Evolutionary conservation across 2,113 vertebrate genomes (phyloP).

Genomic region (Gadus macrocephalus): DNA sequence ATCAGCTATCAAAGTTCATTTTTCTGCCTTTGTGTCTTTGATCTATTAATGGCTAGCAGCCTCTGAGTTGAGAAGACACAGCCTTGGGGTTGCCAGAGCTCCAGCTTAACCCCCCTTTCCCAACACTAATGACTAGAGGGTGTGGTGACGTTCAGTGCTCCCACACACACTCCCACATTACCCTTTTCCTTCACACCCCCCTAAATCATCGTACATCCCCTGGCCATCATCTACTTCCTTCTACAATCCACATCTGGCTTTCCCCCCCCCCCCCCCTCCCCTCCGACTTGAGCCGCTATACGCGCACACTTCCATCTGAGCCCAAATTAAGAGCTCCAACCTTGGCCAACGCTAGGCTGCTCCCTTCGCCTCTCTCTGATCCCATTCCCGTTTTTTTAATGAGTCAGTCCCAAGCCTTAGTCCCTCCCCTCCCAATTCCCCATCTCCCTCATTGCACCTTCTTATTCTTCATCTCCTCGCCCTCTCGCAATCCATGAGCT

Average conservation of each 20-base stretch:
- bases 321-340: slow-evolving; percentile 59
- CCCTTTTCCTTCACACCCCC: slow-evolving; percentile 1
- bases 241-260: not conserved
- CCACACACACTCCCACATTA: not conserved
- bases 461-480: too few species aligned
- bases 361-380: too few species aligned
- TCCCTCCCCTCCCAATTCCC: slow-evolving; percentile 6
- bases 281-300: slow-evolving; percentile 1
- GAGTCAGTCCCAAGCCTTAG: too few species aligned
- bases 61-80: slow-evolving; percentile 42
- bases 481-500: too few species aligned
- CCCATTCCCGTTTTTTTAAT: too few species aligned
- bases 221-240: not conserved
- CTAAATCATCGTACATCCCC: not conserved
- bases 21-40: slow-evolving; percentile 35
- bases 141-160: slow-evolving; percentile 45
- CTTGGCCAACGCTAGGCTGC: not conserved
- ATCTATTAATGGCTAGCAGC: slow-evolving; percentile 57
- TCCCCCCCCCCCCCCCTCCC: not conserved
- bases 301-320: slow-evolving; percentile 44
- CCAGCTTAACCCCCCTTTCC: slow-evolving; percentile 40
- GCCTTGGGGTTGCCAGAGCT: slow-evolving; percentile 40
- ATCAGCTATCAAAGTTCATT: not conserved
- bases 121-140: slow-evolving; percentile 54
- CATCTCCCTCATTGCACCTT: too few species aligned